Conservation (phyloP, 2,113 vertebrate genomes). For the Alces alces region DNA sequence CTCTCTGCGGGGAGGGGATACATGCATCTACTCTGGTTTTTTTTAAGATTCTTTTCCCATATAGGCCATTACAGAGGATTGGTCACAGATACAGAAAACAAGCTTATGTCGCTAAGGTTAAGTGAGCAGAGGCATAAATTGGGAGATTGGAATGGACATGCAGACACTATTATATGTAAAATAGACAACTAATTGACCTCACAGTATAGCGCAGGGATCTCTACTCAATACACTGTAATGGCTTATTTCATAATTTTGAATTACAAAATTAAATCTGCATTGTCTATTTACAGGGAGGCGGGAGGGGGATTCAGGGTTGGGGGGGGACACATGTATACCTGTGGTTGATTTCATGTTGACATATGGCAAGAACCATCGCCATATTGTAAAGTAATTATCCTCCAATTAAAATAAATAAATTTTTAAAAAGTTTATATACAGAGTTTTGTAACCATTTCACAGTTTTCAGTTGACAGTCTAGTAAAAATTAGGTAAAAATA, state of each 20-base stretch:
- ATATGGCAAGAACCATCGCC: accelerated
- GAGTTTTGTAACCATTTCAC: not conserved
- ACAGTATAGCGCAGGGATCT: not conserved
- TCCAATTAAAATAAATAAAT: not conserved
- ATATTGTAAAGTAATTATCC: not conserved
- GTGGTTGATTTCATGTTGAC: not conserved
- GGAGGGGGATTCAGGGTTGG: not conserved
- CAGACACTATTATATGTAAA: not conserved
- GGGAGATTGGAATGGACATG: not conserved
- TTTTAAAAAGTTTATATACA: not conserved
- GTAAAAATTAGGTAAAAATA: slow-evolving; percentile 7
- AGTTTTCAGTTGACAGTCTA: not conserved
- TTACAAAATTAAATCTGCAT: not conserved
- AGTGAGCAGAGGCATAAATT: not conserved
- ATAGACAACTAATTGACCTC: not conserved
- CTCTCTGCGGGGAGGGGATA: not conserved
- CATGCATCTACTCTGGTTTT: not conserved
- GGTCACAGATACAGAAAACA: not conserved
- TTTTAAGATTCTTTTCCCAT: not conserved
- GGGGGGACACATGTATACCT: not conserved
- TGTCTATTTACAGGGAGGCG: not conserved
- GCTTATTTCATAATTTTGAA: not conserved
- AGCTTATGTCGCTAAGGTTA: not conserved
- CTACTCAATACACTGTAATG: not conserved
- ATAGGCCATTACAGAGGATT: not conserved